Base-by-base conservation (phyloP, 2,888 invertebrate species). In the Ernsta delagoae region DNA sequence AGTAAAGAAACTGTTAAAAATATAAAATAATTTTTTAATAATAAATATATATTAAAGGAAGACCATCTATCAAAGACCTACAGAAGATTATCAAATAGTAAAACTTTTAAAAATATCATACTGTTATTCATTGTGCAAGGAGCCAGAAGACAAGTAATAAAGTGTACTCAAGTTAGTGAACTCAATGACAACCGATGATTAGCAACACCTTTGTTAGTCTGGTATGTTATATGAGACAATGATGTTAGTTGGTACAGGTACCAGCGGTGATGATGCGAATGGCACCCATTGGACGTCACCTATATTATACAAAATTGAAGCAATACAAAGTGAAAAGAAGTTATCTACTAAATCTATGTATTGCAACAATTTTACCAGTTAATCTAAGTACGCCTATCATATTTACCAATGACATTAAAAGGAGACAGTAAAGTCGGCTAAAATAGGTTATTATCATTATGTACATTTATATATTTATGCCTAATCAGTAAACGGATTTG, bases 91-190 rank as follows among this genome's bases (percentile, higher is more conserved):
- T 65, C 8, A 31, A 57, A 63, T 6, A 24, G 5, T 4, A n/a
- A 59, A 50, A 54, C 11, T 50, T 56, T 57, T 8, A 53, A 53
- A 62, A 43, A 2, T 5, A 36, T 36, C 34, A 59, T 62, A 53
- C 16, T 34, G 53, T 39, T 63, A 63, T 63, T 61, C 5, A 12
- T 53, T 45, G 45, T 61, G 67, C 67, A 48, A 45, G 61, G 61
- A 84, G 83, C 83, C 83, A 79, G 84, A 88, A 88, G 85, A 88
- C 85, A 85, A 88, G 90, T 89, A 90, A 87, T 84, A 88, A 87
- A 85, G 82, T 79, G 74, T 79, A 76, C 75, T 75, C 12, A 77
- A 82, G 88, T 91, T 91, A 91, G 88, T 89, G 79, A 81, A 83
- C 82, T 87, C 84, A 80, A 76, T 83, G 81, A 77, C 74, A 75